These are phyloP conservation scores for Micrastur ruficollis DNA, from an alignment of 2,797 vertebrate species.

Conservation along the genomic window DNA sequence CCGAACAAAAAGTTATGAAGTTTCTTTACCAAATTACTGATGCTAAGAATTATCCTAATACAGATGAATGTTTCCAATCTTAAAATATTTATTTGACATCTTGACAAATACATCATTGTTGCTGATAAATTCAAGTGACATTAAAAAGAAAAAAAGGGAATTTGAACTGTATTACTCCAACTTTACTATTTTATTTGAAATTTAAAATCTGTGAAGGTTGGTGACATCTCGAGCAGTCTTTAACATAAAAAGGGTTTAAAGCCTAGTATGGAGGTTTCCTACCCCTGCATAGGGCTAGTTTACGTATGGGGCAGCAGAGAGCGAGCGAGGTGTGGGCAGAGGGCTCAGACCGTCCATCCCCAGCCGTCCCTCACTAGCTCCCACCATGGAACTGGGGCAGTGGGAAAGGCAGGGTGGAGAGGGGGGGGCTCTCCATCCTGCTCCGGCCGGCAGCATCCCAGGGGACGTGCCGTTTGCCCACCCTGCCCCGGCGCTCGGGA, in stretches of 20 bases:
- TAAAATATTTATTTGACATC: background rate
- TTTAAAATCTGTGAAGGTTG: background rate
- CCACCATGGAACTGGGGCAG: rapidly evolving
- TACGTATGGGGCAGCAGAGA: rapidly evolving
- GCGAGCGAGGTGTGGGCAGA: background rate
- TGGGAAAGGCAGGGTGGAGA: background rate
- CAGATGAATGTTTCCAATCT: background rate
- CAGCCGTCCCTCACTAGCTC: rapidly evolving
- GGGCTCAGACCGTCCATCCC: rapidly evolving
- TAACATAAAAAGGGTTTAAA: background rate
- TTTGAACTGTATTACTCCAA: background rate
- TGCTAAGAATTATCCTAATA: background rate
- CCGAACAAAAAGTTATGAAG: background rate
- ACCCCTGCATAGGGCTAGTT: background rate
- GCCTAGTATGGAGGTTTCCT: background rate
- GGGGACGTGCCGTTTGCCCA: background rate
- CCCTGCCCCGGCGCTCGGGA: rapidly evolving
- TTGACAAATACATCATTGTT: background rate
- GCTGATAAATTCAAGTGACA: background rate
- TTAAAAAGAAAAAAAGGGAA: background rate
- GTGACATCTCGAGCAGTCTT: background rate
- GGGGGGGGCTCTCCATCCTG: background rate
- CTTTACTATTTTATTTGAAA: background rate
- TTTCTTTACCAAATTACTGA: background rate
- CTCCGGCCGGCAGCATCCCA: background rate